Evolutionary conservation across 92 coral and sea anemone species (phyloP).

Genomic region (Epizoanthus stellaris): DNA sequence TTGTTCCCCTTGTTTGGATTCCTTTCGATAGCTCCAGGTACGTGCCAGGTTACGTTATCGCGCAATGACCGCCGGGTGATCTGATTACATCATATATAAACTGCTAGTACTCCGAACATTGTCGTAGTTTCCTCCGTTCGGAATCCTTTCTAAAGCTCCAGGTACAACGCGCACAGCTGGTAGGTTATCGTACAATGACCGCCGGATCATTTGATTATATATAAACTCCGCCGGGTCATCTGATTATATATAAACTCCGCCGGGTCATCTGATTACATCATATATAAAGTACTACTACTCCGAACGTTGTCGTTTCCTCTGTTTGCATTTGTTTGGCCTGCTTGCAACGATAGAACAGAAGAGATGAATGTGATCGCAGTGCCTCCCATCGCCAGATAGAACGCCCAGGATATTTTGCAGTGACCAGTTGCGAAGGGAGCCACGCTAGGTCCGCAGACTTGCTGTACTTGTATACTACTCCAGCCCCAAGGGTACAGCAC

Average conservation of each 20-base stretch:
- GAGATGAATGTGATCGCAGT: conserved; percentile 72
- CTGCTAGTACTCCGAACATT: no score
- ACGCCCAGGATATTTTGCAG: conserved; percentile 84
- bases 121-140: no score
- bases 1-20: no score
- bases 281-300: conserved; percentile 19
- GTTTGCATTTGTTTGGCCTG: conserved; percentile 41
- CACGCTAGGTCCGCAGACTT: conserved; percentile 79
- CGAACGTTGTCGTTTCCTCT: neutral
- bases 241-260: no score
- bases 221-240: no score
- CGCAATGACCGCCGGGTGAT: no score
- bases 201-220: no score
- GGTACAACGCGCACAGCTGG: no score
- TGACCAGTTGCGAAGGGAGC: conserved; percentile 77
- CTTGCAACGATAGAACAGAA: conserved; percentile 72
- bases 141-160: no score
- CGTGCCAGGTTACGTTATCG: no score
- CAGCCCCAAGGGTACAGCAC: conserved; percentile 94
- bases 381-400: conserved; percentile 69
- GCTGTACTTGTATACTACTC: conserved; percentile 86
- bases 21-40: no score
- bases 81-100: neutral
- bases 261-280: neutral
- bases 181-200: no score